Base-by-base conservation (phyloP, 2,797 vertebrate species). In the Gouania willdenowi region DNA sequence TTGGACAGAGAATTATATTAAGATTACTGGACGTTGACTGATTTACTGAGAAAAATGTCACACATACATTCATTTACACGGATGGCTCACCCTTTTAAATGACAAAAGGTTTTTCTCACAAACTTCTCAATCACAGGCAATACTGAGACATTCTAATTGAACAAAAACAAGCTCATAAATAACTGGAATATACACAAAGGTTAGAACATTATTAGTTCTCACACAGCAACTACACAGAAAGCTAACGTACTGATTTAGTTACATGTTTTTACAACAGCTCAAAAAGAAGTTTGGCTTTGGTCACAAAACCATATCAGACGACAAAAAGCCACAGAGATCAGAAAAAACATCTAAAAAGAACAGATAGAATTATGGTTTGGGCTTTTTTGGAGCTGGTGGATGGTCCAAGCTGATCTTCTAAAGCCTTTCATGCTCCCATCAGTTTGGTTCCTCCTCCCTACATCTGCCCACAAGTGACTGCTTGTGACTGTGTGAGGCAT, bases 141-240 rank as follows among this genome's bases (percentile, higher is more conserved):
- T 58, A 43, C 34, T 48, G 39, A 57, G 19, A 7, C 17, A 58
- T 46, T 60, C 8, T 10, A 51, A 63, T 50, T 53, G 14, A 64
- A 39, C 19, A 57, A 38, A 38, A 33, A 39, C 39, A 35, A 41
- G 14, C 8, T 57, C 17, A 46, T 83, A 87, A 87, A 87, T 86
- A 81, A 67, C 43, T 64, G 11, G 6, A 54, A 61, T 67, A 66
- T 74, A 62, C 48, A 81, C 33, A 66, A 13, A 26, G 38, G 31
- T 52, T 14, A 2, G n/a, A n/a, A n/a, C n/a, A n/a, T n/a, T n/a
- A n/a, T n/a, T n/a, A n/a, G n/a, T 42, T 31, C 39, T 29, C 31
- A 27, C 22, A 65, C 9, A 51, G 19, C 15, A 25, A 15, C 11
- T 43, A 52, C 33, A 51, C 54, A 51, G 12, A 14, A 22, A 49